Base-by-base conservation (phyloP, 2,113 vertebrate genomes). In the Sceloporus tristichus region DNA sequence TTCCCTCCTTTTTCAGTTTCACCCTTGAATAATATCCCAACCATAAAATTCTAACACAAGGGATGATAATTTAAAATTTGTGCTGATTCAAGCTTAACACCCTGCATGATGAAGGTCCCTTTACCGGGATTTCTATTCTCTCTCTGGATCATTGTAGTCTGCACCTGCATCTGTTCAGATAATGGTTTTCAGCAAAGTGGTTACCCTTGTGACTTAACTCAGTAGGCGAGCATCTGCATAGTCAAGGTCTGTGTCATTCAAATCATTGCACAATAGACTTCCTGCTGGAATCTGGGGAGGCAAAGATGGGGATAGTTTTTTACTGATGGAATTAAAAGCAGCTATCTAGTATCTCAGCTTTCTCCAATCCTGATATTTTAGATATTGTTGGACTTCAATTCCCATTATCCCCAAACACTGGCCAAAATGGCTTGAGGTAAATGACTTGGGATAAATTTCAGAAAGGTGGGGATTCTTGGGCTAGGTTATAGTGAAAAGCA, bases 111-210 rank as follows among this genome's bases (percentile, higher is more conserved):
- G 53, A 73, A 74, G 76, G 77, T 80, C 66, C 79, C 87, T 85
- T 89, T 79, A 53, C 48, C 73, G 82, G 82, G 87, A 89, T 34
- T 79, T 38, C 19, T 62, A 75, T 62, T 88, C 54, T 73, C 82
- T 54, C 66, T 48, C 53, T 34, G 53, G 76, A 73, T 62, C 87
- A 14, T 34, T 65, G 62, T 23, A 89, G 34, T 7, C 66, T 79
- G 34, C 27, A 85, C 76, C 65, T 79, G 82, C 82, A 85, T 79
- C 87, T 89, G 87, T 79, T 89, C 82, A 89, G 76, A 85, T 79
- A 89, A 89, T 84, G 82, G 76, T 59, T 85, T 78, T 88, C 59
- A 66, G 74, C 62, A 78, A 84, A 78, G 81, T 74, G 13, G 74
- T 82, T 71, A 56, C 87, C 48, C 87, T 88, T 84, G 87, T 21